phyloP scores from a whole-genome alignment of 2,113 vertebrate species.

The Zosterops lateralis region DNA sequence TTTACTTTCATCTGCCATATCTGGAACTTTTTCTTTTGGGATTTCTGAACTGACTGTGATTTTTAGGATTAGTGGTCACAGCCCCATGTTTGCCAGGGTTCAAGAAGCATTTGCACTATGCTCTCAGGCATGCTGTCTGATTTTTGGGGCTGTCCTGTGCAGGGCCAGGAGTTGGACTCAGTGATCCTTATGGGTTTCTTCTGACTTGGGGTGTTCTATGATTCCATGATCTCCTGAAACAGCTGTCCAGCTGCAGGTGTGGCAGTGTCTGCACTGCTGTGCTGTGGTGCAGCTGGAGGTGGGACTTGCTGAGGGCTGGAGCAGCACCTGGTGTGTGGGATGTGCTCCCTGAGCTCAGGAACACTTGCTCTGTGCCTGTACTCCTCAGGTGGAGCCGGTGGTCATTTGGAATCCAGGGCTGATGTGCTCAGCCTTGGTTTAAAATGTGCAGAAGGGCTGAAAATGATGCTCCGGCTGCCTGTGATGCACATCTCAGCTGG shows the following conservation, averaged over 20 bases:
- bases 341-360: not conserved
- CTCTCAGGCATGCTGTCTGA: not conserved
- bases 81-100: not conserved
- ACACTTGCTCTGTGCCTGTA: not conserved
- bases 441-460: not conserved
- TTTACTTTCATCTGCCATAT: not conserved
- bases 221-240: not conserved
- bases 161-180: not conserved
- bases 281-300: not conserved
- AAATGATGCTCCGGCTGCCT: not conserved
- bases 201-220: not conserved
- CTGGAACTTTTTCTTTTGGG: not conserved
- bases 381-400: rapidly evolving
- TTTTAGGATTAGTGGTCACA: not conserved
- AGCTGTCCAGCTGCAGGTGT: not conserved
- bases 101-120: not conserved
- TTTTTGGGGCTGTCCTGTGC: not conserved
- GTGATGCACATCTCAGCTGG: not conserved
- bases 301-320: rapidly evolving
- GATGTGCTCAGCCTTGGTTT: not conserved
- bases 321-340: not conserved
- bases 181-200: not conserved
- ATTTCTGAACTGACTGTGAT: not conserved
- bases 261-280: rapidly evolving
- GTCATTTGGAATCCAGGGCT: not conserved